Percentiles rank a stretch among this genome's conserved stretches.
phyloP scores from a whole-genome alignment of 92 coral and sea anemone species.

The Galaxea fascicularis region DNA sequence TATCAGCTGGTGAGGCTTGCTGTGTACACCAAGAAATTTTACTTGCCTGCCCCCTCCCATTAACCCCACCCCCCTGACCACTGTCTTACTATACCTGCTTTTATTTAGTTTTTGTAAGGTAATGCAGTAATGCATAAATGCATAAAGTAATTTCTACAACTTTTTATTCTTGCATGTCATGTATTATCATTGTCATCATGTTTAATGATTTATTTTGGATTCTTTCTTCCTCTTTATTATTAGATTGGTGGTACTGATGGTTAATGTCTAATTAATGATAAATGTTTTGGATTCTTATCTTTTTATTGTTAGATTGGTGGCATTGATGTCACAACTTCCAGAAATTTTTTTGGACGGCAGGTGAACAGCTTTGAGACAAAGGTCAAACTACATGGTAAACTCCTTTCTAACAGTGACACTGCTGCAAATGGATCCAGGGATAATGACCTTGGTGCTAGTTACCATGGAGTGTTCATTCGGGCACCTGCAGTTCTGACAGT shows the following conservation, averaged over 20 bases:
- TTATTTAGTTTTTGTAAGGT: too few species aligned
- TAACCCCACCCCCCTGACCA: too few species aligned
- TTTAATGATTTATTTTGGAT: too few species aligned
- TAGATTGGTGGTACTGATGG: constrained; percentile 93
- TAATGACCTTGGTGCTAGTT: not conserved
- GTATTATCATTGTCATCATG: too few species aligned
- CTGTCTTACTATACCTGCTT: too few species aligned
- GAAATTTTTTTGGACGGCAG: constrained; percentile 98
- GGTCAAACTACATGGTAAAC: constrained; percentile 67
- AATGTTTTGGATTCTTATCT: not conserved
- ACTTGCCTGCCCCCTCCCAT: too few species aligned
- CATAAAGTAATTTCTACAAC: too few species aligned
- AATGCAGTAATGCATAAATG: too few species aligned
- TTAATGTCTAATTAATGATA: not conserved
- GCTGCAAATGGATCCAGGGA: not conserved
- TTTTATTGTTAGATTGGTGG: constrained; percentile 79
- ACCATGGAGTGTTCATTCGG: constrained; percentile 92
- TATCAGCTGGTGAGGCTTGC: too few species aligned
- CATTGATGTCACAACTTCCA: constrained; percentile 90
- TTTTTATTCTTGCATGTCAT: too few species aligned
- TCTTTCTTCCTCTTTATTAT: not conserved
- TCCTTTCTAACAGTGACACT: constrained; percentile 4
- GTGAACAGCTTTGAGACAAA: constrained; percentile 91
- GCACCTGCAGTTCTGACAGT: constrained; percentile 95
- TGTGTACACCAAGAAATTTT: too few species aligned